Evolutionary conservation across 64 coral and sea anemone genomes (phyloP).

Genomic region (Astreopora myriophthalma): DNA sequence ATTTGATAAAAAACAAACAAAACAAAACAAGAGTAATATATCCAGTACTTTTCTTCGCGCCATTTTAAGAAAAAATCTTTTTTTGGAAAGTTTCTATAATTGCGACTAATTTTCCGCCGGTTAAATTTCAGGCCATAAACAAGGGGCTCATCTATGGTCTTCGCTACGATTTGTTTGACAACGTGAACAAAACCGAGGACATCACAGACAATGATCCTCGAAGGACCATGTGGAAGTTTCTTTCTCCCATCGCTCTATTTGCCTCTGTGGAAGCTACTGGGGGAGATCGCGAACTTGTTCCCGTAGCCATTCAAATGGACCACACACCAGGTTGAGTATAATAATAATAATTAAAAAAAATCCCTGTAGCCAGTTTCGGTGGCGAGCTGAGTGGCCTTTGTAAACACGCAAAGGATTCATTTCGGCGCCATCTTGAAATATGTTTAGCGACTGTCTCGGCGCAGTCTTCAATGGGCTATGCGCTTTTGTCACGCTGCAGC

Average conservation of each 20-base stretch:
- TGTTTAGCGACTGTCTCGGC: too few relatives aligned
- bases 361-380: too few relatives aligned
- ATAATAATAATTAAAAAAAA: too few relatives aligned
- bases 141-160: constrained; percentile 20
- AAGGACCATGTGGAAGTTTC: constrained; percentile 26
- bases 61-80: neutral
- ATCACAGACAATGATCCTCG: constrained; percentile 43
- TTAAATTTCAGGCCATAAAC: constrained; percentile 21
- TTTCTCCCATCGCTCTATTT: constrained; percentile 70
- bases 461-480: too few relatives aligned
- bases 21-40: too few relatives aligned
- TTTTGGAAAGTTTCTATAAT: neutral
- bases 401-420: too few relatives aligned
- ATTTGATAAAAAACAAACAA: too few relatives aligned
- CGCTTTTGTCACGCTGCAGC: too few relatives aligned
- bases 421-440: too few relatives aligned
- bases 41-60: too few relatives aligned
- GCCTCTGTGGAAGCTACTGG: neutral
- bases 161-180: constrained; percentile 48
- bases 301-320: constrained; percentile 58
- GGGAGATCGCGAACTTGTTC: neutral
- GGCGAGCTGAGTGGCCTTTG: too few relatives aligned
- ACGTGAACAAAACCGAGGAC: neutral
- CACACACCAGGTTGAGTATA: neutral
- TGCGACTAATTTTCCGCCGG: neutral